These are phyloP conservation scores for Chelidonichthys spinosus DNA, from an alignment of 2,797 vertebrate species.

Conservation along the genomic window DNA sequence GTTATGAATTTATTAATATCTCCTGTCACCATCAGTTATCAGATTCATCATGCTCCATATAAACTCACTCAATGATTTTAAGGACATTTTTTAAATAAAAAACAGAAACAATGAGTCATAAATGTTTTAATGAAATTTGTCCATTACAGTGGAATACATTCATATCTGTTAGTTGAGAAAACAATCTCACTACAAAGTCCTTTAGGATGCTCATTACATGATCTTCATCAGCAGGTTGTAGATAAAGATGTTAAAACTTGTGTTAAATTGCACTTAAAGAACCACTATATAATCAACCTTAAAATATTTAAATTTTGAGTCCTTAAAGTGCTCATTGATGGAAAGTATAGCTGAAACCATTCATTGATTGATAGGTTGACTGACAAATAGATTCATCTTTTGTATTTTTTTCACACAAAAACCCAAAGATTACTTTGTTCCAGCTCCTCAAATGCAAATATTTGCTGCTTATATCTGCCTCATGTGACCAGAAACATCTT, in stretches of 20 bases:
- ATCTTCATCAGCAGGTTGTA: neutral
- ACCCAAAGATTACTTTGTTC: neutral
- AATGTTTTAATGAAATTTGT: too few species aligned
- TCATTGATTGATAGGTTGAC: rapidly evolving
- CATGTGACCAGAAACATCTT: neutral
- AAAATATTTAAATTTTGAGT: neutral
- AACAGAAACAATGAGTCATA: too few species aligned
- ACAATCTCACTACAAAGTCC: neutral
- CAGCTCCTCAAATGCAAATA: neutral
- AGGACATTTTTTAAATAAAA: neutral
- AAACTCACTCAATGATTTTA: neutral
- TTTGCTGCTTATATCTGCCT: neutral
- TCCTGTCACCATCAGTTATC: too few species aligned
- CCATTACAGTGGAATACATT: neutral
- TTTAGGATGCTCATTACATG: neutral
- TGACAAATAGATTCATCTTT: neutral
- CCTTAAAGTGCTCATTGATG: neutral
- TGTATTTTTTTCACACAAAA: neutral
- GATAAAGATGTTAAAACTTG: neutral
- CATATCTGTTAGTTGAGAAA: neutral
- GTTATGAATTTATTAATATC: too few species aligned
- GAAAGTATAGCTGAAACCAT: neutral
- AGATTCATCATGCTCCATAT: neutral
- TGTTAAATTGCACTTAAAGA: too few species aligned
- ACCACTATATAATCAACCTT: too few species aligned